These are phyloP conservation scores for Drosophila hamatofila DNA, from an alignment of 2,888 invertebrate genomes.

Conservation along the genomic window DNA sequence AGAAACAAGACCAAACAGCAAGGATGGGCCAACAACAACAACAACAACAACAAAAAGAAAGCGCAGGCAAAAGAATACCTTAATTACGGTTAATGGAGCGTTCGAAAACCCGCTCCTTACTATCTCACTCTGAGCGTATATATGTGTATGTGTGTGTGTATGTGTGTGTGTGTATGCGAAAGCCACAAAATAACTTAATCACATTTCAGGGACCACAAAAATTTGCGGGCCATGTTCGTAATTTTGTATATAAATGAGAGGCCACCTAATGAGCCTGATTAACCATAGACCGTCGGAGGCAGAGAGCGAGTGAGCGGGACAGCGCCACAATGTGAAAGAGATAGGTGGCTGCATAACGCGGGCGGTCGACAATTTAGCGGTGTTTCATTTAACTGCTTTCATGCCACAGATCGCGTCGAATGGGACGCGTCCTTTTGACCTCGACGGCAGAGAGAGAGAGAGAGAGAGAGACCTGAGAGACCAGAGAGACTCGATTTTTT, in stretches of 20 bases:
- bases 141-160: slow-evolving; percentile 17
- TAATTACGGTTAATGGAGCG: slow-evolving; percentile 84
- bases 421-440: slow-evolving; percentile 84
- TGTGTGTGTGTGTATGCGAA: slow-evolving; percentile 50
- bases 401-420: slow-evolving; percentile 81
- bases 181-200: slow-evolving; percentile 82
- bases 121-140: slow-evolving; percentile 18
- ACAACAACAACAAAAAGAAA: slow-evolving; percentile 62
- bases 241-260: slow-evolving; percentile 83
- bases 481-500: slow-evolving; percentile 1
- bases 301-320: slow-evolving; percentile 21
- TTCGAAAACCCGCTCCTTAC: slow-evolving; percentile 55
- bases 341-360: slow-evolving; percentile 34
- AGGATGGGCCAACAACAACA: slow-evolving; percentile 43
- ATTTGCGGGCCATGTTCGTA: slow-evolving; percentile 82
- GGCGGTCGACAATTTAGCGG: slow-evolving; percentile 70
- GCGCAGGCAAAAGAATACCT: slow-evolving; percentile 77
- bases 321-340: not conserved
- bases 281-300: slow-evolving; percentile 56
- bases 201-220: slow-evolving; percentile 81
- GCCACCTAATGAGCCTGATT: slow-evolving; percentile 85
- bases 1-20: slow-evolving; percentile 62
- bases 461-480: not conserved
- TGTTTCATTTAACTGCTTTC: slow-evolving; percentile 80
- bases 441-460: slow-evolving; percentile 35